Conservation (phyloP, 2,888 invertebrate genomes). For the Drosophila mettleri region DNA sequence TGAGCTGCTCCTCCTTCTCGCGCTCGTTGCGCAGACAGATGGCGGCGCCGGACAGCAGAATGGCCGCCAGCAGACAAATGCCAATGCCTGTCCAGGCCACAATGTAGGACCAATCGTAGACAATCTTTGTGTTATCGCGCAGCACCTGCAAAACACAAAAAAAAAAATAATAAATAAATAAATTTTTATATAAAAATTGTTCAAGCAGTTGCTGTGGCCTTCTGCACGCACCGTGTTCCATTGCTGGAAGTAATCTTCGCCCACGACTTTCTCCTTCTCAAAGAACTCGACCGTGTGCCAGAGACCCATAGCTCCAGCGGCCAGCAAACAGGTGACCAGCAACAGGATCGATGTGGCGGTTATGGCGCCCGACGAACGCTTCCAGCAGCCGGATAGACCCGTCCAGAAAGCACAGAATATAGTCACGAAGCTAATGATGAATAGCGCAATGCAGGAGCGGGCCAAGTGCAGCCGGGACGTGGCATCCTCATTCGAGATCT, state of each 20-base stretch:
- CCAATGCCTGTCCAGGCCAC: constrained; percentile 98
- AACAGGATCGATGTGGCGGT: constrained; percentile 93
- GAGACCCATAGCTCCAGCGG: constrained; percentile 97
- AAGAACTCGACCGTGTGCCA: constrained; percentile 99
- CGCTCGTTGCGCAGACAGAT: constrained; percentile 97
- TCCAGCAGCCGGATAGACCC: constrained; percentile 98
- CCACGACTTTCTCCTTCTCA: constrained; percentile 96
- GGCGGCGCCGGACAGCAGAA: constrained; percentile 96
- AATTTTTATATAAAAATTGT: too few species aligned
- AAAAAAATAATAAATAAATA: too few species aligned
- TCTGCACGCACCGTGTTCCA: constrained; percentile 91
- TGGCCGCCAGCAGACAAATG: constrained; percentile 95
- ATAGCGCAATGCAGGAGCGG: constrained; percentile 96
- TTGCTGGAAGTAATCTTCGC: constrained; percentile 96
- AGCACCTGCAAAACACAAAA: constrained; percentile 88
- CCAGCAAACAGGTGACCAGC: constrained; percentile 90
- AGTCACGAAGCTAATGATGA: constrained; percentile 95
- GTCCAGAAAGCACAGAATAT: constrained; percentile 98
- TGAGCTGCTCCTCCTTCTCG: constrained; percentile 97
- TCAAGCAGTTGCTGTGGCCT: neutral
- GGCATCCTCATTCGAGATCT: constrained; percentile 87
- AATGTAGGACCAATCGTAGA: constrained; percentile 99
- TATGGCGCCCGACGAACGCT: constrained; percentile 96
- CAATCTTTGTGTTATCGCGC: constrained; percentile 92
- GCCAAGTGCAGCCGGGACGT: constrained; percentile 95